phyloP scores from a whole-genome alignment of 2,888 invertebrate species.

The Apodemia hepburni region DNA sequence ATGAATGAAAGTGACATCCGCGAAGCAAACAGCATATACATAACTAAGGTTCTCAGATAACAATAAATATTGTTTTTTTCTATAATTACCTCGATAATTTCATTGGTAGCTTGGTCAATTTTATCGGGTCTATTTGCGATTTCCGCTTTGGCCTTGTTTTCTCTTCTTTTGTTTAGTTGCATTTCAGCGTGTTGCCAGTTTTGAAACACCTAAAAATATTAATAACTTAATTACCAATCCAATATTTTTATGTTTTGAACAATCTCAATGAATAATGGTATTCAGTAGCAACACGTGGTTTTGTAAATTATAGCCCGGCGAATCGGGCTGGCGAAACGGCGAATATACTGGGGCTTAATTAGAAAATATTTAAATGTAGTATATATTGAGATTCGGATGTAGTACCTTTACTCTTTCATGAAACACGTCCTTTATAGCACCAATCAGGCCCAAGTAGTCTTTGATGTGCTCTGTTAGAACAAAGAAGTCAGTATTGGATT shows the following conservation, averaged over 20 bases:
- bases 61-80: too few species aligned
- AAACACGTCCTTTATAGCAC: conserved; percentile 92
- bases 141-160: conserved; percentile 95
- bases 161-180: conserved; percentile 95
- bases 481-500: conserved; percentile 97
- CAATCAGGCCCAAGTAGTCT: conserved; percentile 95
- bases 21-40: too few species aligned
- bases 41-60: too few species aligned
- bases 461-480: conserved; percentile 96
- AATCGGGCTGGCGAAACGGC: too few species aligned
- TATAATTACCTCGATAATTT: conserved; percentile 91
- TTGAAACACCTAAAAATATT: conserved; percentile 89
- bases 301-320: too few species aligned
- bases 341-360: too few species aligned
- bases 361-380: too few species aligned
- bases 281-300: too few species aligned
- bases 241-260: too few species aligned
- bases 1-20: too few species aligned
- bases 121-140: conserved; percentile 94
- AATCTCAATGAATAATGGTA: too few species aligned
- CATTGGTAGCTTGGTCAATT: conserved; percentile 91
- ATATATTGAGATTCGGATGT: too few species aligned
- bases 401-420: conserved; percentile 86
- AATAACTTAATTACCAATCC: background rate
- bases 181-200: conserved; percentile 98